These are phyloP conservation scores for Platichthys stellatus DNA, from an alignment of 2,113 vertebrate genomes.

Conservation along the genomic window DNA sequence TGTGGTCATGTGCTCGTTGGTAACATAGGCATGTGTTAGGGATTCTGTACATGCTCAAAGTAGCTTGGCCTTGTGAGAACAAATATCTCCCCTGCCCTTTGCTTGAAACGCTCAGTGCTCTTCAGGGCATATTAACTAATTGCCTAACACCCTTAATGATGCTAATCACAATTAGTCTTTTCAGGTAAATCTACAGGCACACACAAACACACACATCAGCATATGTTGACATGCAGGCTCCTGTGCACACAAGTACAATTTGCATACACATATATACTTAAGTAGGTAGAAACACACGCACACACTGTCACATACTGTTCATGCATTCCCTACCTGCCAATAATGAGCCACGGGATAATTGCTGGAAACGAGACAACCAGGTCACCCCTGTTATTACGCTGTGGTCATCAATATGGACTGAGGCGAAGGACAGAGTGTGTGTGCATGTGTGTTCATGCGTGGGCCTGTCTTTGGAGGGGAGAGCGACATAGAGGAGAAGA, in stretches of 20 bases:
- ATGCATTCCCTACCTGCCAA: slow-evolving; percentile 34
- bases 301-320: slow-evolving; percentile 5
- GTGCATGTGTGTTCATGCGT: neutral
- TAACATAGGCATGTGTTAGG: neutral
- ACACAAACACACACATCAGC: neutral
- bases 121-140: slow-evolving; percentile 50
- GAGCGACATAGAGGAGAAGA: neutral
- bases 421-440: slow-evolving; percentile 6
- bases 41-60: no score
- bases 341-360: slow-evolving; percentile 57
- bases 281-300: slow-evolving; percentile 1
- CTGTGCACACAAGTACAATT: neutral
- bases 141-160: slow-evolving; percentile 46
- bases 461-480: neutral
- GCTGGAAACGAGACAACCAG: slow-evolving; percentile 46
- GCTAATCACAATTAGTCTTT: slow-evolving; percentile 52
- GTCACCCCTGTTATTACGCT: slow-evolving; percentile 54
- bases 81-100: slow-evolving; percentile 44
- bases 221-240: neutral
- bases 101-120: slow-evolving; percentile 37
- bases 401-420: slow-evolving; percentile 46
- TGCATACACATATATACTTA: neutral
- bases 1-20: neutral
- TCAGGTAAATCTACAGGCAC: slow-evolving; percentile 17
- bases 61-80: slow-evolving; percentile 42